phyloP scores from a whole-genome alignment of 2,888 invertebrate species.

The Hedya salicella region DNA sequence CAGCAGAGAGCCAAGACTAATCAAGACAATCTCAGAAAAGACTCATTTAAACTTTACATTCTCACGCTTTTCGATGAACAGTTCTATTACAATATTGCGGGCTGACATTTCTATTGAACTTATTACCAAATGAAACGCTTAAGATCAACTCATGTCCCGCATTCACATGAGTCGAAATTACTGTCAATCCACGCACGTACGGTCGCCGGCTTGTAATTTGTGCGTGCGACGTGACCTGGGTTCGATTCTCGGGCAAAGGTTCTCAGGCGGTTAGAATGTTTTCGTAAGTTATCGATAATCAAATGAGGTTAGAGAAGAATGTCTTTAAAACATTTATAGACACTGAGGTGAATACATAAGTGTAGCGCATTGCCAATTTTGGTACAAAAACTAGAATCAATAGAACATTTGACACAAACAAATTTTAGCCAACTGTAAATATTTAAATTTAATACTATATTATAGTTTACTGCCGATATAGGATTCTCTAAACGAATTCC shows the following conservation, averaged over 20 bases:
- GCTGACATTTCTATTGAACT: slow-evolving; percentile 36
- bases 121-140: slow-evolving; percentile 50
- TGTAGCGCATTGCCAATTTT: too few relatives aligned
- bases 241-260: slow-evolving; percentile 53
- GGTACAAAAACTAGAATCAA: too few relatives aligned
- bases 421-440: too few relatives aligned
- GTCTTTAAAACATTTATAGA: not conserved
- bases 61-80: slow-evolving; percentile 11
- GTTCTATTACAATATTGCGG: not conserved
- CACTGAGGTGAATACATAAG: not conserved
- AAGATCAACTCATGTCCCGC: slow-evolving; percentile 41
- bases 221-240: slow-evolving; percentile 56
- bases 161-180: slow-evolving; percentile 50
- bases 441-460: too few relatives aligned
- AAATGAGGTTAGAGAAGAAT: slow-evolving; percentile 9
- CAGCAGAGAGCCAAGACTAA: too few relatives aligned
- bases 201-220: slow-evolving; percentile 71
- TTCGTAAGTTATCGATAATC: slow-evolving; percentile 27
- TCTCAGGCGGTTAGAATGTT: slow-evolving; percentile 54
- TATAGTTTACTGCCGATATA: too few relatives aligned
- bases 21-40: too few relatives aligned
- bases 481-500: too few relatives aligned
- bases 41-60: not conserved
- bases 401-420: too few relatives aligned
- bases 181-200: slow-evolving; percentile 64